A percentile compares a stretch with the other conserved stretches of the same genome.
Conservation (phyloP, 2,113 vertebrate species). For the Theristicus caerulescens region DNA sequence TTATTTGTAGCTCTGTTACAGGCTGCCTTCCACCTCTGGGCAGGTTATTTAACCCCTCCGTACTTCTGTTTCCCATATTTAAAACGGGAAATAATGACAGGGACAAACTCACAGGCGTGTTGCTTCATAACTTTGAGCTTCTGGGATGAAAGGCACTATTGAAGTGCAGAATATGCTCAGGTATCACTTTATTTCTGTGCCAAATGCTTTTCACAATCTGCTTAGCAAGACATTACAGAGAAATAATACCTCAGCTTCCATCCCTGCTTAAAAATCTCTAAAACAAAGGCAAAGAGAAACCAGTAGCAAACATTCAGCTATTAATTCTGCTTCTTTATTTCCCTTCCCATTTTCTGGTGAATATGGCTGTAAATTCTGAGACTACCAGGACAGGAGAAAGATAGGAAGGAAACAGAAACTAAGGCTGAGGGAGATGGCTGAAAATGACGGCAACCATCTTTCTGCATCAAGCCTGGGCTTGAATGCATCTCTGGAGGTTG, state of each 20-base stretch:
- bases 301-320: background rate
- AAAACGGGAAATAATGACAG: conserved; percentile 10
- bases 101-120: background rate
- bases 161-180: conserved; percentile 16
- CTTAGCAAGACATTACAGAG: background rate
- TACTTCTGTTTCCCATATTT: background rate
- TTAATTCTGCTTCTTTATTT: background rate
- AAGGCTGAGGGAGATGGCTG: background rate
- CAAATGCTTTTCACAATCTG: conserved; percentile 20
- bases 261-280: background rate
- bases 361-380: background rate
- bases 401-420: background rate
- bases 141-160: conserved; percentile 23
- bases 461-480: background rate
- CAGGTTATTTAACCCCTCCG: background rate
- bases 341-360: background rate
- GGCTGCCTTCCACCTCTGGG: background rate
- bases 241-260: background rate
- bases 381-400: background rate
- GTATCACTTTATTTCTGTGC: background rate
- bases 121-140: conserved; percentile 28
- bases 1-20: background rate
- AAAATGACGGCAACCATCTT: background rate
- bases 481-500: background rate
- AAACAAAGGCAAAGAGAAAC: conserved; percentile 16